Evolutionary conservation across 2,888 invertebrate genomes (phyloP).

Genomic region (Pherbina coryleti): DNA sequence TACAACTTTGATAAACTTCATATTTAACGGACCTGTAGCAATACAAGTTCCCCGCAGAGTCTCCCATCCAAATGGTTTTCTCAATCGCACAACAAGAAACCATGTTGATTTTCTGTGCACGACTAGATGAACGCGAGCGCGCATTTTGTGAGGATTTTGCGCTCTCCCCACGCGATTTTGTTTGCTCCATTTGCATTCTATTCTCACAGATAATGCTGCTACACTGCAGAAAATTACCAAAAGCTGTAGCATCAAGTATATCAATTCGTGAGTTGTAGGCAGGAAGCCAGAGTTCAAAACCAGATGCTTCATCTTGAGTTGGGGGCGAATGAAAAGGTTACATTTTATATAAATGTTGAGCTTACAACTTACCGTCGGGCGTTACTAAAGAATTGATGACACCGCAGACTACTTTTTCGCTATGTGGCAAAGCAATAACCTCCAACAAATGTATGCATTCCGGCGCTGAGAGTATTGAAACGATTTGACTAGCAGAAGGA

Average conservation of each 20-base stretch:
- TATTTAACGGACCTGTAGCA: slow-evolving; percentile 76
- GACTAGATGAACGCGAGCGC: slow-evolving; percentile 54
- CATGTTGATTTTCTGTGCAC: slow-evolving; percentile 64
- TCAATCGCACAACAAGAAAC: slow-evolving; percentile 77
- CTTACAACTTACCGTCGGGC: slow-evolving; percentile 68
- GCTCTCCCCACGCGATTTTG: slow-evolving; percentile 29
- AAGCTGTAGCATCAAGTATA: slow-evolving; percentile 72
- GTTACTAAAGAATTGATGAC: slow-evolving; percentile 66
- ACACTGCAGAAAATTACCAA: slow-evolving; percentile 75
- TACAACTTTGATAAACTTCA: not conserved
- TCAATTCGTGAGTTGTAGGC: slow-evolving; percentile 77
- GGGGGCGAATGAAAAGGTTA: not conserved
- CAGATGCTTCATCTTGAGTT: slow-evolving; percentile 71
- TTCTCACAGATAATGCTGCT: slow-evolving; percentile 69
- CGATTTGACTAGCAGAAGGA: slow-evolving; percentile 94
- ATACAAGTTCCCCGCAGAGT: slow-evolving; percentile 86
- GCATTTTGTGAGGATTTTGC: not conserved
- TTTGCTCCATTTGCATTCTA: slow-evolving; percentile 55
- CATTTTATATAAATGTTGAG: not conserved
- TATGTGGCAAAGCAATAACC: slow-evolving; percentile 79
- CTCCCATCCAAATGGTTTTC: slow-evolving; percentile 89
- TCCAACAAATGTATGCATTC: slow-evolving; percentile 92
- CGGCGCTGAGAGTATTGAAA: slow-evolving; percentile 91
- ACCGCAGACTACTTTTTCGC: slow-evolving; percentile 76
- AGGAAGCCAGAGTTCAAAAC: slow-evolving; percentile 83